Percentiles rank a stretch among this genome's conserved stretches.
These are phyloP conservation scores for Tuberolachnus salignus DNA, from an alignment of 2,888 invertebrate species.

Conservation along the genomic window DNA sequence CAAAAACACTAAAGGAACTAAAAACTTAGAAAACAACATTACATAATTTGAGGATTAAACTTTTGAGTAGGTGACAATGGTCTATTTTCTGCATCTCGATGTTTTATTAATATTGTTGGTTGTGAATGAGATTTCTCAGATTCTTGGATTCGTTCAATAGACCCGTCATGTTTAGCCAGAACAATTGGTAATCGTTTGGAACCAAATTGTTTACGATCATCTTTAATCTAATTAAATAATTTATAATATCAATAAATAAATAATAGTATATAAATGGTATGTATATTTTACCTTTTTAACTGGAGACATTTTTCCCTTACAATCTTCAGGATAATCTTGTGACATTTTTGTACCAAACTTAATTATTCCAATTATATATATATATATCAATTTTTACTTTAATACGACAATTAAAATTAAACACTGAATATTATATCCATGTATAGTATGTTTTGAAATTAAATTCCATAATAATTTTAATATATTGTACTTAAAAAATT, in stretches of 20 bases:
- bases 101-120: constrained; percentile 74
- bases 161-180: constrained; percentile 59
- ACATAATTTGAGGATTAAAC: constrained; percentile 31
- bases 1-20: neutral
- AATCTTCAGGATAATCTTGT: constrained; percentile 45
- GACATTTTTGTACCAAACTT: constrained; percentile 29
- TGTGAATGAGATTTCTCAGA: constrained; percentile 64
- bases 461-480: too few relatives aligned
- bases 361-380: neutral
- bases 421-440: neutral
- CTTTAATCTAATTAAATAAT: constrained; percentile 58
- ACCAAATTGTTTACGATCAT: constrained; percentile 58
- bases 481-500: neutral
- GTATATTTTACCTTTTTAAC: constrained; percentile 28
- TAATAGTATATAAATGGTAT: neutral
- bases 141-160: constrained; percentile 56
- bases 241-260: neutral
- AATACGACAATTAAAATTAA: neutral
- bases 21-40: constrained; percentile 2
- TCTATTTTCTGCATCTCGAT: constrained; percentile 70
- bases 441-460: neutral
- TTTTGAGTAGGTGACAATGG: constrained; percentile 69
- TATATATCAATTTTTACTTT: neutral
- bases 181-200: constrained; percentile 59
- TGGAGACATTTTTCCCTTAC: constrained; percentile 41